Evolutionary conservation across 2,888 invertebrate species (phyloP).

Genomic region (Spodoptera exigua): DNA sequence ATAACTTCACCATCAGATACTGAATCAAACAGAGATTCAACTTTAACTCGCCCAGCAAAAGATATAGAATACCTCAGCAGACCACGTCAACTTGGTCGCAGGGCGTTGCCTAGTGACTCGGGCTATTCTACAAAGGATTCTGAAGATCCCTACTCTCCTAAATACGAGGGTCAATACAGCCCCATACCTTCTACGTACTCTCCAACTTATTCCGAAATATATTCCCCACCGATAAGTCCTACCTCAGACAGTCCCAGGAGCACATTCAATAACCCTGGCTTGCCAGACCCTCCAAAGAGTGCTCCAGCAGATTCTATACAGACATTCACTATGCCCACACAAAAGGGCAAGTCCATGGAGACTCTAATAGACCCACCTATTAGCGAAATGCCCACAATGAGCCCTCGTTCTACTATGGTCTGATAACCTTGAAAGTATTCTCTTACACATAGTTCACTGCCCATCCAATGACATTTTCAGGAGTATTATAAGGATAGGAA

Average conservation of each 20-base stretch:
- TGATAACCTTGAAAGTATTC: slow-evolving; percentile 55
- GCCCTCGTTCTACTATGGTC: slow-evolving; percentile 86
- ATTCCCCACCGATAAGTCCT: slow-evolving; percentile 85
- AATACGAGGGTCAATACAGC: slow-evolving; percentile 81
- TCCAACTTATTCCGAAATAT: slow-evolving; percentile 87
- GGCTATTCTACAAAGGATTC: slow-evolving; percentile 85
- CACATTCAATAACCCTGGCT: slow-evolving; percentile 78
- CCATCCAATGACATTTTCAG: slow-evolving; percentile 65
- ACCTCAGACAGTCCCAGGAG: slow-evolving; percentile 83
- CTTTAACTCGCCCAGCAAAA: slow-evolving; percentile 89
- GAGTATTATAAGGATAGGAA: slow-evolving; percentile 44
- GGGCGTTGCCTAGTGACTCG: slow-evolving; percentile 86
- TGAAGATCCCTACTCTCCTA: slow-evolving; percentile 81
- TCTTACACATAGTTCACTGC: slow-evolving; percentile 63
- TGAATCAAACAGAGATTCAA: slow-evolving; percentile 89
- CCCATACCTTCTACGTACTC: slow-evolving; percentile 84
- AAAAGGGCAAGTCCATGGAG: slow-evolving; percentile 83
- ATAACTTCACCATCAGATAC: slow-evolving; percentile 89
- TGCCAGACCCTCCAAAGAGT: slow-evolving; percentile 82
- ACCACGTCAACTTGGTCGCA: slow-evolving; percentile 90
- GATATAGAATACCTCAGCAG: slow-evolving; percentile 90
- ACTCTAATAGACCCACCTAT: slow-evolving; percentile 83
- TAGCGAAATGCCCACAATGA: slow-evolving; percentile 78
- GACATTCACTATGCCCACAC: slow-evolving; percentile 82
- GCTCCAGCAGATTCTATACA: slow-evolving; percentile 81